Evolutionary conservation across 1,140 invertebrate species (phyloP).

Genomic region (Megathymus violae): DNA sequence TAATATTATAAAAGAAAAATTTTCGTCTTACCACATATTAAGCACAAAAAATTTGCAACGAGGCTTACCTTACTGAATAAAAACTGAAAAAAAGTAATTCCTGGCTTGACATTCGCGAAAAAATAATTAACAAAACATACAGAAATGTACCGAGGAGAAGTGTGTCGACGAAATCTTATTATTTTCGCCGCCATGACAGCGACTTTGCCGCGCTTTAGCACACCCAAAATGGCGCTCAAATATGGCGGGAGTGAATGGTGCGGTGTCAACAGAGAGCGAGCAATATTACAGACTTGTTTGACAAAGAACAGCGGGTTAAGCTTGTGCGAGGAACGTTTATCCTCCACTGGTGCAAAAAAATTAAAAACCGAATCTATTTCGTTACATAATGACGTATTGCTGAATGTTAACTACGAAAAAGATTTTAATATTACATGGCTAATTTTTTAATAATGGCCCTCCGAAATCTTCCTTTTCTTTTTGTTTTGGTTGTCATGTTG

Average conservation of each 20-base stretch:
- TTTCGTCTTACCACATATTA: conserved; percentile 40
- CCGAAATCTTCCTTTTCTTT: too few relatives aligned
- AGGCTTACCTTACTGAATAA: conserved; percentile 40
- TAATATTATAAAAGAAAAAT: conserved; percentile 45
- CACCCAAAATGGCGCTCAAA: conserved; percentile 67
- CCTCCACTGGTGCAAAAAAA: too few relatives aligned
- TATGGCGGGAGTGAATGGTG: conserved; percentile 54
- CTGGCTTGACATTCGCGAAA: conserved; percentile 49
- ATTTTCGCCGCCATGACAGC: conserved; percentile 75
- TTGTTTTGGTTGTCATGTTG: too few relatives aligned
- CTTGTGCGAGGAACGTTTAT: conserved; percentile 3
- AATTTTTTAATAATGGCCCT: too few relatives aligned
- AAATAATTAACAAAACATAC: conserved; percentile 77
- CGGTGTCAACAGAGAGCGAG: conserved; percentile 58
- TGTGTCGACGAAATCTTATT: conserved; percentile 72
- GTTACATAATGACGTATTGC: conserved; percentile 74
- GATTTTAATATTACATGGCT: too few relatives aligned
- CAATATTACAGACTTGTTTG: conserved; percentile 30
- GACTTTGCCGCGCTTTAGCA: conserved; percentile 66
- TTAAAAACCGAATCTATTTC: conserved; percentile 28
- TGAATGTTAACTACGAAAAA: too few relatives aligned
- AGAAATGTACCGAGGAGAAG: conserved; percentile 71
- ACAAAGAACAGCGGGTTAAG: conserved; percentile 8
- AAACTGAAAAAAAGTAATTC: conserved; percentile 43
- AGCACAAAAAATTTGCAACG: conserved; percentile 41